Base-by-base conservation (phyloP, 2,888 invertebrate species). In the Schizotus pectinicornis region DNA sequence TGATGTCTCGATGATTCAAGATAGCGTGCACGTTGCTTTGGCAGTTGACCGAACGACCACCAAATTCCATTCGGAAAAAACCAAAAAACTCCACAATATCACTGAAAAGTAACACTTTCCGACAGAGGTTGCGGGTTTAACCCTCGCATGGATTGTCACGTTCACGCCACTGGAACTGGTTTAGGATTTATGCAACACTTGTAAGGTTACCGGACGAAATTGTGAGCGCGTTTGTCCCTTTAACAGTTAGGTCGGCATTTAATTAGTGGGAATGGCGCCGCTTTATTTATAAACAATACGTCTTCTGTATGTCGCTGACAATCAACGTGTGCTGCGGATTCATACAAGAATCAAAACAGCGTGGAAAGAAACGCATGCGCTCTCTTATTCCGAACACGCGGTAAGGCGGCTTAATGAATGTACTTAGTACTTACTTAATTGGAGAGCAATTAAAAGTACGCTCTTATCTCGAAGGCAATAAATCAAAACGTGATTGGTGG, bases 301-400 rank as follows among this genome's bases (percentile, higher is more conserved):
- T 73, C 69, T 62, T 67, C 62, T 67, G 64, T 67, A 67, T 65
- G 68, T 70, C 69, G 69, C 67, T 65, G 69, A 68, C 73, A 72
- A 73, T 73, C 73, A 69, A 69, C 71, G 73, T 73, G 71, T 73
- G 72, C 68, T 61, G 65, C 64, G 65, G 62, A 64, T 67, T 70
- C 69, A 63, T 70, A 65, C 67, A 67, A 68, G 74, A 73, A 72
- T 74, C 73, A 73, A 74, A 74, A 73, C 74, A 72, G 70, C 73
- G 67, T 71, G 73, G 65, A 66, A 59, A 62, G 56, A 55, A 63
- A 74, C 73, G 72, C 74, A 70, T 72, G 75, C 75, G 75, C 71
- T 38, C 36, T 59, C 30, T 2, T 9, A 11, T 6, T 30, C 14
- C 11, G 41, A 59, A 50, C 59, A 59, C 59, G 59, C 45, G 59